Base-by-base conservation (phyloP, 37 sponge, comb jelly and placozoan genomes). In the Lycopodina hypogea region DNA sequence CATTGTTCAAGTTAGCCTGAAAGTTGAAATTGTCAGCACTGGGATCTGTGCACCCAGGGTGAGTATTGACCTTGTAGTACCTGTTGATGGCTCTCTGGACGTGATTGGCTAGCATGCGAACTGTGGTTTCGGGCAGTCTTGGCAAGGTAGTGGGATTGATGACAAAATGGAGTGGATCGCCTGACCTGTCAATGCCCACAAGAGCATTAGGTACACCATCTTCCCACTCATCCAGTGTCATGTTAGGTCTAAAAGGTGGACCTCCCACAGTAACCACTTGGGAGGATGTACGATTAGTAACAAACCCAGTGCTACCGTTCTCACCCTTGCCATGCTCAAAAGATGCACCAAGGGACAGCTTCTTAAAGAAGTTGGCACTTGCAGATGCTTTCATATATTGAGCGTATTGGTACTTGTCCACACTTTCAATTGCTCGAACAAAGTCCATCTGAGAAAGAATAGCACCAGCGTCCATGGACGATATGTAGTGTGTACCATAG, bases 11-110 rank as follows among this genome's bases (percentile, higher is more conserved):
- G 67, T 92, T 92, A 24, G 92, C 92, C 7, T 75, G 71, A 37
- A 75, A 88, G 69, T 92, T 67, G 45, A 88, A 88, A 61, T 92
- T 92, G 19, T 66, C 39, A 3, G 93, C 77, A 62, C n/a, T 73
- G 0, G 60, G 68, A 35, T 88, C 66, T 2, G 89, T 84, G 42
- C 93, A 92, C 0, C 93, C 93, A 17, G 26, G 41, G 32, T 61
- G 79, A 42, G 93, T 88, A 70, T 92, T 92, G 29, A 79, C 75
- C 23, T 77, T 71, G 83, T 88, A 88, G 63, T 92, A 92, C 21
- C 65, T 57, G 68, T 74, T 78, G 23, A 84, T 79, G 55, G 81
- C 85, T 38, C 77, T 71, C 29, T 81, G 59, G 3, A 92, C 58
- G n/a, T 42, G 37, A 28, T 84, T 48, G 2, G 86, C 78, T 19